Conservation (phyloP, 53 echinoderm and acorn worm genomes). For the Arbacia lixula region DNA sequence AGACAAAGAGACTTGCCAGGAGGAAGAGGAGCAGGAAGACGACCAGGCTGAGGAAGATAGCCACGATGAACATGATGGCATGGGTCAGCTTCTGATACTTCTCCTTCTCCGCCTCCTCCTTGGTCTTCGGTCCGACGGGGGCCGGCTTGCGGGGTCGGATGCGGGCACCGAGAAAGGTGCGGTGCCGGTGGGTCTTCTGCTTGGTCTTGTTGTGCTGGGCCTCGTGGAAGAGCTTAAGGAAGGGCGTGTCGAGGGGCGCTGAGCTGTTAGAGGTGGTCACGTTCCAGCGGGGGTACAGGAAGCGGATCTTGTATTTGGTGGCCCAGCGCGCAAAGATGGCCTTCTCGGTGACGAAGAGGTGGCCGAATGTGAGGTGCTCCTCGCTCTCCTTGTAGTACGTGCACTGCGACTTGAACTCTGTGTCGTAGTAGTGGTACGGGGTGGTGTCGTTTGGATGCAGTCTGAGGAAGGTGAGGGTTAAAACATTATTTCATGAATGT, state of each 20-base stretch:
- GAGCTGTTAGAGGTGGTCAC: slow-evolving; percentile 69
- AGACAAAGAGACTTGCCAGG: slow-evolving; percentile 99
- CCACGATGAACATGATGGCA: slow-evolving; percentile 95
- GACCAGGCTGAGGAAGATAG: slow-evolving; percentile 90
- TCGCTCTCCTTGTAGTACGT: slow-evolving; percentile 97
- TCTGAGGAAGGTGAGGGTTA: not conserved
- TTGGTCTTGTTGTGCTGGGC: slow-evolving; percentile 85
- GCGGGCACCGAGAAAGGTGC: slow-evolving; percentile 56
- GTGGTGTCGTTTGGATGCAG: slow-evolving; percentile 83
- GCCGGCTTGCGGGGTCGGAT: slow-evolving; percentile 70
- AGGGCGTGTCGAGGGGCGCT: slow-evolving; percentile 90
- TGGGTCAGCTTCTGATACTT: slow-evolving; percentile 95
- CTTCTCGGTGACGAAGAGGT: slow-evolving; percentile 96
- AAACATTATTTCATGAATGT: too few relatives aligned
- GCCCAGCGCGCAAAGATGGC: slow-evolving; percentile 98
- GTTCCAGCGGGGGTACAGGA: slow-evolving; percentile 93
- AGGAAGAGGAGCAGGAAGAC: slow-evolving; percentile 93
- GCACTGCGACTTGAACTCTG: slow-evolving; percentile 85
- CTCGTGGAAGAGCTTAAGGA: slow-evolving; percentile 88
- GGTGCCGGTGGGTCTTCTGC: slow-evolving; percentile 50
- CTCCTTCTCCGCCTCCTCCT: slow-evolving; percentile 91
- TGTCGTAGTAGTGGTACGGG: slow-evolving; percentile 94
- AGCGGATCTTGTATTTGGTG: slow-evolving; percentile 87
- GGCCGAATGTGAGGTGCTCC: slow-evolving; percentile 84
- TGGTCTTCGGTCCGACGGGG: slow-evolving; percentile 82